A percentile compares a stretch with the other conserved stretches of the same genome.
Conservation (phyloP, 2,888 invertebrate genomes). For the Tetrapedia diversipes region DNA sequence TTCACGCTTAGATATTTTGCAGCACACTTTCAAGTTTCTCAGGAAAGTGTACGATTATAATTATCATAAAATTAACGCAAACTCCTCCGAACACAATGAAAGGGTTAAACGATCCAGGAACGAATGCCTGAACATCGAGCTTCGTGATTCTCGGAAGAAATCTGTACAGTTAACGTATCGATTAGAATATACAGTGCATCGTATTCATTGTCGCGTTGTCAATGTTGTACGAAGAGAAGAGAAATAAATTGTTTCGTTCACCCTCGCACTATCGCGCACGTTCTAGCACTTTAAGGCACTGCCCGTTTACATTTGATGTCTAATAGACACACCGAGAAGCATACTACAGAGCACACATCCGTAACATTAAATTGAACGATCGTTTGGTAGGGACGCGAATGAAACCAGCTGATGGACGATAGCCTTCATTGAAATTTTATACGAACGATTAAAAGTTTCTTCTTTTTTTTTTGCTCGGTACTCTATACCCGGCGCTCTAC, state of each 20-base stretch:
- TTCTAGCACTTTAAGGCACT: conserved; percentile 37
- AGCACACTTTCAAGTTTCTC: too few species aligned
- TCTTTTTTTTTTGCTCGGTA: too few species aligned
- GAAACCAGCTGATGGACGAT: too few species aligned
- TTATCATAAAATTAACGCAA: too few species aligned
- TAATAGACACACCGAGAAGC: background rate
- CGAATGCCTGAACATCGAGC: background rate
- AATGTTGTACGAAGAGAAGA: conserved; percentile 4
- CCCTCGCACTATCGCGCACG: conserved; percentile 25
- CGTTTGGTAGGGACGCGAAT: conserved; percentile 8
- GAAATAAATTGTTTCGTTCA: conserved; percentile 23
- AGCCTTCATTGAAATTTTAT: too few species aligned
- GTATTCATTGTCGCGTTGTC: background rate
- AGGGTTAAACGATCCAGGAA: background rate
- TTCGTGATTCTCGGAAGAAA: too few species aligned
- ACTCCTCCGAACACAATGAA: background rate
- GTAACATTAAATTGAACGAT: background rate
- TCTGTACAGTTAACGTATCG: too few species aligned
- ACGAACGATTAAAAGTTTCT: background rate
- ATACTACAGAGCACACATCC: background rate
- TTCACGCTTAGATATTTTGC: too few species aligned
- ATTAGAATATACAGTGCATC: conserved; percentile 19
- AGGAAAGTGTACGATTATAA: too few species aligned
- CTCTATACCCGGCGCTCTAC: too few species aligned
- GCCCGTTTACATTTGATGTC: background rate